A percentile compares a stretch with the other conserved stretches of the same genome.
Conservation (phyloP, 2,797 vertebrate genomes). For the Cercopithecus mitis region DNA sequence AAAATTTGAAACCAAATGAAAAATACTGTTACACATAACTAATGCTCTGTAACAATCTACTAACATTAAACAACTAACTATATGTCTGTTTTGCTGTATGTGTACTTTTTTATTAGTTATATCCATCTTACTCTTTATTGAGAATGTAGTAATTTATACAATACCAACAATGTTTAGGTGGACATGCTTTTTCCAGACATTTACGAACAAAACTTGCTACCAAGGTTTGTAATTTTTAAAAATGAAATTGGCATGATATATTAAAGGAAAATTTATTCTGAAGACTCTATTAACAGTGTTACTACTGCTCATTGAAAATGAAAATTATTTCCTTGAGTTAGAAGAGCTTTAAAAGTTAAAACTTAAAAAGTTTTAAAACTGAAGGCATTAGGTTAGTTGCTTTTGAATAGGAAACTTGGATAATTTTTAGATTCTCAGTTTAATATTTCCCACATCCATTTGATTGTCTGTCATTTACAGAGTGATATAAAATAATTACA, state of each 20-base stretch:
- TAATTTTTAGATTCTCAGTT: not conserved
- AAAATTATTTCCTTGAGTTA: not conserved
- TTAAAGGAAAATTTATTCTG: not conserved
- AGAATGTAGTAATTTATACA: not conserved
- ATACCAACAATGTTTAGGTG: not conserved
- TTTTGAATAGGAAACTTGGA: not conserved
- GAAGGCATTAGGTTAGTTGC: not conserved
- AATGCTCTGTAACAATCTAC: not conserved
- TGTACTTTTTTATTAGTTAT: not conserved
- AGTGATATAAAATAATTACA: not conserved
- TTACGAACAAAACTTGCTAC: not conserved
- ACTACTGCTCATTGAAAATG: not conserved
- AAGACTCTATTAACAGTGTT: not conserved
- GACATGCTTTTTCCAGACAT: not conserved
- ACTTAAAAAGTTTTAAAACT: not conserved
- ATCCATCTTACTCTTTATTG: not conserved
- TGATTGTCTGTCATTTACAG: not conserved
- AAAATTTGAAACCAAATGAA: not conserved
- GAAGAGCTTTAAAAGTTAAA: not conserved
- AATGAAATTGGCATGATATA: not conserved
- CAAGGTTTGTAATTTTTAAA: not conserved
- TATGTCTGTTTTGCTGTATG: not conserved
- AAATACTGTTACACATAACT: not conserved
- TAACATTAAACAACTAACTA: not conserved
- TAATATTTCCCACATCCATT: not conserved